These are phyloP conservation scores for Erethizon dorsatum DNA, from an alignment of 2,797 vertebrate species.

Conservation along the genomic window DNA sequence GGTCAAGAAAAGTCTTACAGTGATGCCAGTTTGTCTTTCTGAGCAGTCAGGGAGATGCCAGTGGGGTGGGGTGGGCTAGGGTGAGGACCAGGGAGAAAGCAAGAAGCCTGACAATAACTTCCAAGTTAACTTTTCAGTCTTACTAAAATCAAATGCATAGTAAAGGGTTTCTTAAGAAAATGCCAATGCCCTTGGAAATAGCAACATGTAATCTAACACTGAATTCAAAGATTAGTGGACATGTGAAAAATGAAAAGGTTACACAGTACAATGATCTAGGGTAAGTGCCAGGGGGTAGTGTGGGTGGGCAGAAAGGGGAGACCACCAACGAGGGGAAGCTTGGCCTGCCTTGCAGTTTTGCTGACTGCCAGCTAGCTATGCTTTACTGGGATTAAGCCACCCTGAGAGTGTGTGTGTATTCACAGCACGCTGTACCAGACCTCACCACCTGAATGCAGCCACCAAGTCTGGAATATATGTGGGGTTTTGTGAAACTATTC, in stretches of 20 bases:
- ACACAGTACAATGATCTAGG: neutral
- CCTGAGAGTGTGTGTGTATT: neutral
- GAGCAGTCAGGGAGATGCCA: neutral
- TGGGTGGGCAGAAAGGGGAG: neutral
- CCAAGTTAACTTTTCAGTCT: neutral
- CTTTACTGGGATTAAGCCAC: rapidly evolving
- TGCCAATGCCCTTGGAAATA: neutral
- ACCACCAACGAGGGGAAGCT: rapidly evolving
- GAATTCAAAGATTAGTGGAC: neutral
- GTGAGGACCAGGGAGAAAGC: neutral
- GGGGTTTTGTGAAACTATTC: neutral
- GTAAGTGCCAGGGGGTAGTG: rapidly evolving
- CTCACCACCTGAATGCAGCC: rapidly evolving
- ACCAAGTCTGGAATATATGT: neutral
- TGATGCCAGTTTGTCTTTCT: neutral
- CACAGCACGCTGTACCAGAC: neutral
- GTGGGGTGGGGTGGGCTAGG: rapidly evolving
- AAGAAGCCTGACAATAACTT: neutral
- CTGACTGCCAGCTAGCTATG: neutral
- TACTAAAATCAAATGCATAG: neutral
- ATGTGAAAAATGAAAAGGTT: neutral
- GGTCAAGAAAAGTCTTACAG: neutral
- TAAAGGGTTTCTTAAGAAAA: neutral
- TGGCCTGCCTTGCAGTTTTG: neutral
- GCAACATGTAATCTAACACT: neutral